Base-by-base conservation (phyloP, 2,113 vertebrate genomes). In the Oreochromis tanganicae region DNA sequence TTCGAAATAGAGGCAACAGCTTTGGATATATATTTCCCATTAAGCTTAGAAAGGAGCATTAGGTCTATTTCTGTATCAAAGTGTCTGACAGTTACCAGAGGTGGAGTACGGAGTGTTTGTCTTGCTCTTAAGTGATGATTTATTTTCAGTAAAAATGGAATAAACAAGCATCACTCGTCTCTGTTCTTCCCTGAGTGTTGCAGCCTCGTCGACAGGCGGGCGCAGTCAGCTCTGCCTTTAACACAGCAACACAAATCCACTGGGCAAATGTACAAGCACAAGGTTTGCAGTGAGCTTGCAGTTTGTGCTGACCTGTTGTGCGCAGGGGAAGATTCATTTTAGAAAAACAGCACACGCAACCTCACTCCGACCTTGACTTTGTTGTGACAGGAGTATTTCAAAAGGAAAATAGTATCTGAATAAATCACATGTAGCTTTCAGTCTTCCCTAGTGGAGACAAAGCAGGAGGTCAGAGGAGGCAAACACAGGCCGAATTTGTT, bases 381-480 rank as follows among this genome's bases (percentile, higher is more conserved):
- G 46, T 78, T 78, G 29, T 78, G 73, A 78, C 73, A 78, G 73
- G 46, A 52, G 73, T 78, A 9, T 78, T 4, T 78, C 46, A 32
- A 78, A 32, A 78, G 46, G 16, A 78, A 78, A 78, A 78, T 52
- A 34, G 52, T 13, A 34, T 78, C 9, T 52, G 73, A 78, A 78
- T 78, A 78, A 78, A 52, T 52, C 73, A 78, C 27, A 78, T 1
- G 43, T 24, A 78, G 24, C 71, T 0, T 75, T 75, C 5, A 48
- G 68, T 75, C 24, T 78, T 78, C 43, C 16, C 24, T 3, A 8
- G 43, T 32, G 24, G 43, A 78, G 71, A 78, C 71, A 78, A 32
- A 78, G 71, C 71, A 7, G 10, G 4, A 57, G 24, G 55, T 24
- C 11, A 57, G 55, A 57, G 55, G 24, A 78, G 46, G 17, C 46